Conservation (phyloP, 2,888 invertebrate species). For the Strigamia maritima region DNA sequence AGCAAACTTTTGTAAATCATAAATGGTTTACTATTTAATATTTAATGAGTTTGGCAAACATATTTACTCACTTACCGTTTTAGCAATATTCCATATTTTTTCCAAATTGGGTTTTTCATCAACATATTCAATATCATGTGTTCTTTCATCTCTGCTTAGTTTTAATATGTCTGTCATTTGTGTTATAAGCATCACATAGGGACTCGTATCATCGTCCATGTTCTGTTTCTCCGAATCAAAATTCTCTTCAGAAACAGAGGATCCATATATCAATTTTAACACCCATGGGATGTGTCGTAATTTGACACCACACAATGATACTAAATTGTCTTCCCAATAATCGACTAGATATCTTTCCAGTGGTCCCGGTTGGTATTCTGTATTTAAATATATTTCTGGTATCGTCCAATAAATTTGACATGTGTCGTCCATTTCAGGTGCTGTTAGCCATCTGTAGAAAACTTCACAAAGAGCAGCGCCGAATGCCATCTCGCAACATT, state of each 20-base stretch:
- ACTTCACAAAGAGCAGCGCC: neutral
- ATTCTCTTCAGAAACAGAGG: neutral
- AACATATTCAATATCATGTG: neutral
- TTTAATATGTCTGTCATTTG: neutral
- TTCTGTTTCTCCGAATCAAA: neutral
- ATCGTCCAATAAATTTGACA: neutral
- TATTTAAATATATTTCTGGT: neutral
- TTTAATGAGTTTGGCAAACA: neutral
- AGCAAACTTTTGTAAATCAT: neutral
- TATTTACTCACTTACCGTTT: neutral
- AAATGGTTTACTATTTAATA: neutral
- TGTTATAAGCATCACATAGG: neutral
- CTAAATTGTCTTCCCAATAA: neutral
- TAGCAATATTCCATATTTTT: slow-evolving; percentile 4
- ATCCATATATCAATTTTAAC: neutral
- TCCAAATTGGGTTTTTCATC: neutral
- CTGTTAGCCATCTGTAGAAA: neutral
- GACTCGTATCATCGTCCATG: neutral
- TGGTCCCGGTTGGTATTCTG: neutral
- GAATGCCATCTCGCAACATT: neutral
- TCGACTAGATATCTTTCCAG: neutral
- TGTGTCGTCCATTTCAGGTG: neutral
- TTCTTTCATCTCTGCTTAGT: neutral
- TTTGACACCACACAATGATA: neutral
- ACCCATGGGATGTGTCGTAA: neutral